Conservation (phyloP, 2,888 invertebrate genomes). For the Synanthedon vespiformis region DNA sequence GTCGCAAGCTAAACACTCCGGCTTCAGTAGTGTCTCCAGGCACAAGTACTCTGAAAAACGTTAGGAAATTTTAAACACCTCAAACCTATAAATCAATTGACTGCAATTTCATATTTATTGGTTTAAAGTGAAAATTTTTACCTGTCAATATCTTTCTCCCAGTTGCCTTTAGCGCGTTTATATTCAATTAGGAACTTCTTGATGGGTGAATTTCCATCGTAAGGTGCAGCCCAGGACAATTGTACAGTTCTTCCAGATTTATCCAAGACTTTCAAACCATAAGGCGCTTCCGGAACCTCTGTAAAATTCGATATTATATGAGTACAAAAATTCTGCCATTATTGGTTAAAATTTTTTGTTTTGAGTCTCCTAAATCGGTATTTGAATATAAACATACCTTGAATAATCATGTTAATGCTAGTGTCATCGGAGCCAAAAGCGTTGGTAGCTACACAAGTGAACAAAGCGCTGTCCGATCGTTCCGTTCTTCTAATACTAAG, state of each 20-base stretch:
- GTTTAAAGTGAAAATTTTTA: constrained; percentile 8
- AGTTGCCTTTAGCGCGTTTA: constrained; percentile 80
- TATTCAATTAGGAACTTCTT: constrained; percentile 92
- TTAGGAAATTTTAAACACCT: no score
- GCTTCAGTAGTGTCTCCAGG: constrained; percentile 92
- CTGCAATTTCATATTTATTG: not conserved
- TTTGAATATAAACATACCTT: constrained; percentile 68
- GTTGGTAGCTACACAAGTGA: constrained; percentile 93
- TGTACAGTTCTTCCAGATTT: constrained; percentile 92
- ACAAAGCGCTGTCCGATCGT: constrained; percentile 88
- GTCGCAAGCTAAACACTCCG: constrained; percentile 88
- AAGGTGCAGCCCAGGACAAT: constrained; percentile 92
- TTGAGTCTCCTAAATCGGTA: no score
- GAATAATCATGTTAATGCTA: constrained; percentile 95
- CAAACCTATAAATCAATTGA: no score
- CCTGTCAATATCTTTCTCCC: constrained; percentile 85
- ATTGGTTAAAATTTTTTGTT: no score
- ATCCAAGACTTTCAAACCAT: constrained; percentile 88
- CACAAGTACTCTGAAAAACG: constrained; percentile 75
- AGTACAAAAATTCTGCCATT: not conserved
- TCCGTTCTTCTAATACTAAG: constrained; percentile 91
- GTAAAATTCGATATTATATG: constrained; percentile 11
- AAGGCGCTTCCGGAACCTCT: constrained; percentile 91
- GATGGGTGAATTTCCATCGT: constrained; percentile 91
- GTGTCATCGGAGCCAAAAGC: constrained; percentile 95